phyloP scores from a whole-genome alignment of 2,888 invertebrate genomes.

The Heterodera filipjevi region DNA sequence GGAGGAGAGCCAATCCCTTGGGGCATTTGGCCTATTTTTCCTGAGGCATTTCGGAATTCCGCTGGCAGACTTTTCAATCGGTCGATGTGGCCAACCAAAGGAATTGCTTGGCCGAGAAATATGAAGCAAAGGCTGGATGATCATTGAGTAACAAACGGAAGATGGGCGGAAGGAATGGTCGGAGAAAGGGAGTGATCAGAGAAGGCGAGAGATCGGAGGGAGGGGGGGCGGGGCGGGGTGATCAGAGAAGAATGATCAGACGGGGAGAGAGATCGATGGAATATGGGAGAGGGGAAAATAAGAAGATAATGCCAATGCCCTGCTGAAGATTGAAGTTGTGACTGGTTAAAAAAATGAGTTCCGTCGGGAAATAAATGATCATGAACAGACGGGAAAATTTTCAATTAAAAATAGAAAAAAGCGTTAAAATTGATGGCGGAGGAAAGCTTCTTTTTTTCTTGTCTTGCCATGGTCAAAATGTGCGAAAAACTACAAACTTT shows the following conservation, averaged over 20 bases:
- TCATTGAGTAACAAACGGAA: neutral
- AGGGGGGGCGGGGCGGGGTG: neutral
- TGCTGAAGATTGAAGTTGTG: no score
- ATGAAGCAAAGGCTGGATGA: neutral
- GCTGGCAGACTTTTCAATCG: neutral
- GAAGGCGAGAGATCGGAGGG: neutral
- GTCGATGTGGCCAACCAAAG: slow-evolving; percentile 4
- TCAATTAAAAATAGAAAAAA: no score
- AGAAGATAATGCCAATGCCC: no score
- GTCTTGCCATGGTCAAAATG: no score
- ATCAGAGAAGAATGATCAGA: neutral
- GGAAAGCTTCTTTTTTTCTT: no score
- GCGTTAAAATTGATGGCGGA: no score
- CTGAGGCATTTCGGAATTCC: neutral
- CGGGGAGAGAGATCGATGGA: neutral
- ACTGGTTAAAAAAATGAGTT: no score
- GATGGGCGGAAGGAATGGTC: neutral
- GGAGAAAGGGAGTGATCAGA: neutral
- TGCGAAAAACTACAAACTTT: no score
- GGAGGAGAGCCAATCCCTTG: neutral
- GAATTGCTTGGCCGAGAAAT: neutral
- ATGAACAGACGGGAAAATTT: no score
- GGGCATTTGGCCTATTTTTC: slow-evolving; percentile 1
- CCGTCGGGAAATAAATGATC: no score
- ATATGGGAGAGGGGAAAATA: no score